Base-by-base conservation (phyloP, 1,140 invertebrate species). In the Zaprionus nigranus region DNA sequence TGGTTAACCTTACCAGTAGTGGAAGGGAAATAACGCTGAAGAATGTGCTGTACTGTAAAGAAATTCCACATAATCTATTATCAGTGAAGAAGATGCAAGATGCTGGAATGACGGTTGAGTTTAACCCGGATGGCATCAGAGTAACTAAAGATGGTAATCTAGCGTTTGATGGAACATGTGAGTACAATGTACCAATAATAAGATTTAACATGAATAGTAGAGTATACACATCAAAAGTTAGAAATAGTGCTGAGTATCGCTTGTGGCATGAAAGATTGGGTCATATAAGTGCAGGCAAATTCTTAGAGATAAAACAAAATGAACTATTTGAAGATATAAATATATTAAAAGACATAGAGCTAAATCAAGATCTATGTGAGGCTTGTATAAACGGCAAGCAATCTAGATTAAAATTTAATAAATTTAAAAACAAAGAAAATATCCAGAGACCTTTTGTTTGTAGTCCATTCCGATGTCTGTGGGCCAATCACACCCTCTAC, bases 211-310 rank as follows among this genome's bases (percentile, higher is more conserved):
- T 73, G 11, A 63, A 36, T 57, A 7, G n/a, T 36, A 20, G 24
- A 40, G 17, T 17, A 13, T 59, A 40, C 5, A 24, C 11, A 71
- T 83, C 46, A 70, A 62, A 58, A 78, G 70, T 38, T 34, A 54
- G 22, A 36, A 62, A 24, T 34, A 81, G 73, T 46, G 62, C 71
- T 63, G 75, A 63, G 79, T 92, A 93, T 78, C 49, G 85, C 60
- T 76, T 92, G 72, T 92, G 91, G 84, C 90, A 92, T 84, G 24
- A 26, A 5, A 26, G 24, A 26, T 26, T 26, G 24, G 24, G 24
- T 26, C 24, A 26, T 26, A 5, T 26, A 26, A 26, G 24, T 69
- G 64, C 91, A 76, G 75, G 17, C 60, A 92, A 91, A 81, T 91
- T 91, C 75, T 24, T 65, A 17, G 68, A 83, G 76, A 40, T 93